Evolutionary conservation across 2,113 vertebrate species (phyloP).

Genomic region (Syngnathus floridae): DNA sequence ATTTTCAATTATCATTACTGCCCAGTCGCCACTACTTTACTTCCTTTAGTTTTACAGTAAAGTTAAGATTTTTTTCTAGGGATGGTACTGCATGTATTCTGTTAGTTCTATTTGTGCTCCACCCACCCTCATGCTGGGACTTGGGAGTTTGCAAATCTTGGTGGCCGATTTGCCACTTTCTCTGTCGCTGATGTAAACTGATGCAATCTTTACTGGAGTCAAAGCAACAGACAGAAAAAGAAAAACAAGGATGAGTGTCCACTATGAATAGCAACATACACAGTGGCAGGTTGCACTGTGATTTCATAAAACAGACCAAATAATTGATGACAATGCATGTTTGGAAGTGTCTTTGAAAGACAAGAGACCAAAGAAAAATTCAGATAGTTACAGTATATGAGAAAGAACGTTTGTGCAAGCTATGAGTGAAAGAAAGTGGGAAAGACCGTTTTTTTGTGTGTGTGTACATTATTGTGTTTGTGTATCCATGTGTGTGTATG

Average conservation of each 20-base stretch:
- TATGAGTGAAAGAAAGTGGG: slow-evolving; percentile 17
- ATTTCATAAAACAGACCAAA: slow-evolving; percentile 53
- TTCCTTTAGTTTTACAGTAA: neutral
- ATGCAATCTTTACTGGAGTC: slow-evolving; percentile 64
- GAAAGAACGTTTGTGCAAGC: neutral
- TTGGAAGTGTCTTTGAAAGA: slow-evolving; percentile 2
- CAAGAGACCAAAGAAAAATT: neutral
- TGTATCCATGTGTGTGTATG: neutral
- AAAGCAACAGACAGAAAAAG: slow-evolving; percentile 44
- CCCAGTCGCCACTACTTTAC: neutral
- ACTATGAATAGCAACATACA: slow-evolving; percentile 34
- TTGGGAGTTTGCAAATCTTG: neutral
- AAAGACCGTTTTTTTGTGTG: slow-evolving; percentile 7
- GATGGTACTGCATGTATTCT: slow-evolving; percentile 18
- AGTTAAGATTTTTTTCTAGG: neutral
- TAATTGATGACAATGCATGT: slow-evolving; percentile 47
- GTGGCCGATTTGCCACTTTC: slow-evolving; percentile 41
- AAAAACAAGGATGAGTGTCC: slow-evolving; percentile 37
- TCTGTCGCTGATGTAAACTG: slow-evolving; percentile 64
- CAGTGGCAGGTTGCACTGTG: slow-evolving; percentile 40
- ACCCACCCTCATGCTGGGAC: slow-evolving; percentile 28
- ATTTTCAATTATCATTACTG: neutral
- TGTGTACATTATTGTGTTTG: neutral
- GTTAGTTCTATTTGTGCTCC: slow-evolving; percentile 5
- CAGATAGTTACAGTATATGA: neutral